A percentile compares a stretch with the other conserved stretches of the same genome.
Evolutionary conservation across 2,888 invertebrate species (phyloP).

Genomic region (Plebejus melissa): DNA sequence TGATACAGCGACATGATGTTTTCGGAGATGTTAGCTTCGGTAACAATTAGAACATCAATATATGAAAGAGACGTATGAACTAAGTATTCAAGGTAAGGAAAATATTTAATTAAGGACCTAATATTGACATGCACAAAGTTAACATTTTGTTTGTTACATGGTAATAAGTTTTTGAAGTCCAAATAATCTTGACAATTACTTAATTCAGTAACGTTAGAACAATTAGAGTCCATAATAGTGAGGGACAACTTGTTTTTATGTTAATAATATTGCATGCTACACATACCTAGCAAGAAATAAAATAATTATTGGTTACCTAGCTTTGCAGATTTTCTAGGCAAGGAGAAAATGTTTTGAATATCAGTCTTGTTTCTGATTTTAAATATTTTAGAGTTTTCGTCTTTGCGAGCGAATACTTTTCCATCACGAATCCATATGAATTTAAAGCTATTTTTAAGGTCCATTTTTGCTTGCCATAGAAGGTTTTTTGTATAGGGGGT

Average conservation of each 20-base stretch:
- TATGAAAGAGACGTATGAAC: background rate
- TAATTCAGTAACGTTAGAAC: background rate
- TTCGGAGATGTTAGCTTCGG: constrained; percentile 1
- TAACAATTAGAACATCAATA: background rate
- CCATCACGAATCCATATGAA: background rate
- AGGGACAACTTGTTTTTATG: no score
- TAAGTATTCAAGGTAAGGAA: background rate
- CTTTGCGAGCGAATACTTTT: background rate
- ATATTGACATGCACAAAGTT: background rate
- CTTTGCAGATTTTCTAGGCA: background rate
- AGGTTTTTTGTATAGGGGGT: no score
- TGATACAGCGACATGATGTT: background rate
- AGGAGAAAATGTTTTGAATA: background rate
- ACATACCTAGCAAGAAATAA: no score
- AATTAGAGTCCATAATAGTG: no score
- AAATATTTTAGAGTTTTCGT: background rate
- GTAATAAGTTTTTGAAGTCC: background rate
- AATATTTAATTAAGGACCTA: background rate
- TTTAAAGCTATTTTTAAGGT: background rate
- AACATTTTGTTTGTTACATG: background rate
- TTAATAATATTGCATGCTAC: no score
- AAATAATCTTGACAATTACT: background rate
- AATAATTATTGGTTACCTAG: background rate
- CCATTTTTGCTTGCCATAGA: background rate
- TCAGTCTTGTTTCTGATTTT: background rate